Evolutionary conservation across 2,888 invertebrate species (phyloP), one percentile per base, ranked within the genome.

Genomic region (Blastobasis adustella): DNA sequence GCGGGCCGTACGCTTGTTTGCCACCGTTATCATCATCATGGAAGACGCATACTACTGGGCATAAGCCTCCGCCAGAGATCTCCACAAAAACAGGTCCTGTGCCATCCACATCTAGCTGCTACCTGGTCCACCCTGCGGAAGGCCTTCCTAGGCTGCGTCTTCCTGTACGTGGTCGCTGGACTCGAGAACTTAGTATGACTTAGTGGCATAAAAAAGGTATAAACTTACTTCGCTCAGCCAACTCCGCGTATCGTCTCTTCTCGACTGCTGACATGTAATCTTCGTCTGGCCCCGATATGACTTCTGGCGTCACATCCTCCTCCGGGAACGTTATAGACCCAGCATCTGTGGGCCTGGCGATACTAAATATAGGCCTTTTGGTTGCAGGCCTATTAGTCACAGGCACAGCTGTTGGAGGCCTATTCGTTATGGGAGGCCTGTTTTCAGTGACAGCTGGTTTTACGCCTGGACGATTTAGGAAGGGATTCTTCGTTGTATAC

Each of bases 351-450:
- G 64, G 68, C 40, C 50, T 59, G 8, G 54, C 57, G 42, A 54
- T 59, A 4, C 56, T 57, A 48, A 50, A 53, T 37, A 55, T 53
- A 23, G 59, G 61, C 45, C 57, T 62, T 8, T 55, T 53, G 0
- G 68, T 66, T 5, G n/a, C 6, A 5, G 49, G 51, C 38, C 50
- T 47, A 49, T 50, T 47, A 1, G 52, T 55, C 5, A 46, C 49
- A 7, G 61, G 79, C 44, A 55, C 73, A 40, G 86, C 86, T 0
- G 87, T 87, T 0, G 23, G 23, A 9, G 61, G 79, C 44, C 56
- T 73, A 40, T 87, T 87, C 0, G 87, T 87, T 0, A 85, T 85
- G 0, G 86, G 82, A 0, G 82, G 81, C 23, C 71, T 67, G 41
- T 63, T 66, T 37, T 79, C 72, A 0, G 76, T 71, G 0, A 65